These are phyloP conservation scores for Pachyrhynchus sulphureomaculatus DNA, from an alignment of 1,140 invertebrate species.

Conservation along the genomic window DNA sequence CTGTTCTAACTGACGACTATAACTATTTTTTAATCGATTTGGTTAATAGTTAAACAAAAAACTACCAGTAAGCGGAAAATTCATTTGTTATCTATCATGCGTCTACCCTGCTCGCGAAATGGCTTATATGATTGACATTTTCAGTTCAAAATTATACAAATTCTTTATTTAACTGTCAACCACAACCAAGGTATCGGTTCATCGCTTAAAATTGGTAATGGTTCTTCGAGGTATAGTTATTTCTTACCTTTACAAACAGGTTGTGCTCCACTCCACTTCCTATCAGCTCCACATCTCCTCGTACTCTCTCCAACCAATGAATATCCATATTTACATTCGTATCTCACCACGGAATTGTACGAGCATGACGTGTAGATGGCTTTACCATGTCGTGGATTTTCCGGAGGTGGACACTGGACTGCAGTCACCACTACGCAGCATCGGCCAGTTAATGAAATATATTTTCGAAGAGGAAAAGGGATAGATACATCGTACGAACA, in stretches of 20 bases:
- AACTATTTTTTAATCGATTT: too few relatives aligned
- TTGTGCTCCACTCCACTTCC: slow-evolving; percentile 85
- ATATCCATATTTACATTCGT: slow-evolving; percentile 92
- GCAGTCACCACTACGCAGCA: slow-evolving; percentile 70
- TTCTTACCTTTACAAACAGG: slow-evolving; percentile 81
- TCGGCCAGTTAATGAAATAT: slow-evolving; percentile 27
- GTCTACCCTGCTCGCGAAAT: too few relatives aligned
- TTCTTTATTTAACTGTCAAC: too few relatives aligned
- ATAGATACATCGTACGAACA: neutral
- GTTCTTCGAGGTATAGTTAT: too few relatives aligned
- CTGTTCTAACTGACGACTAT: too few relatives aligned
- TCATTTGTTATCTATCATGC: too few relatives aligned
- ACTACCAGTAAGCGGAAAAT: too few relatives aligned
- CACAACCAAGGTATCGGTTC: too few relatives aligned
- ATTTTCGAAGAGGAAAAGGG: neutral
- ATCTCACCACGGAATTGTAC: slow-evolving; percentile 91
- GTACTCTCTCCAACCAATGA: slow-evolving; percentile 84
- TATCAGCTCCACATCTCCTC: slow-evolving; percentile 85
- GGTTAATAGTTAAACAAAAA: too few relatives aligned
- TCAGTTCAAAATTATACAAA: too few relatives aligned
- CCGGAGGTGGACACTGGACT: slow-evolving; percentile 85
- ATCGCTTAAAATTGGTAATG: too few relatives aligned
- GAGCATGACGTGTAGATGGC: slow-evolving; percentile 89
- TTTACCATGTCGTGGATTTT: slow-evolving; percentile 86
- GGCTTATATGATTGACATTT: too few relatives aligned